phyloP scores from a whole-genome alignment of 2,888 invertebrate genomes.

The Eucriotettix oculatus region DNA sequence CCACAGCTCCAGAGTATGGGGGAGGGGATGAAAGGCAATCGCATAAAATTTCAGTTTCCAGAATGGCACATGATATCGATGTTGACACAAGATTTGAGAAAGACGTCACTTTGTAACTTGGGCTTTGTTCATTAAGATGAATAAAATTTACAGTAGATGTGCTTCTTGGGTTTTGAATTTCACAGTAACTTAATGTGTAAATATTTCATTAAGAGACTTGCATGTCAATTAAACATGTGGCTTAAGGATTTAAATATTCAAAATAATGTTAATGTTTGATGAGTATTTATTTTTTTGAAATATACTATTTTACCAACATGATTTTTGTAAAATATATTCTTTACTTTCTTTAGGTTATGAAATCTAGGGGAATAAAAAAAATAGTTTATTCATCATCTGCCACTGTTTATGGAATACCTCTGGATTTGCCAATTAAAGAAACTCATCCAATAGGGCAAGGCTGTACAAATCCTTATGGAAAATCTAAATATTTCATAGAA shows the following conservation, averaged over 20 bases:
- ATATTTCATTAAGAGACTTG: no score
- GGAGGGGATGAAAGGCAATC: no score
- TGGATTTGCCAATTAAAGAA: slow-evolving; percentile 71
- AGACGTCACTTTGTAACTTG: no score
- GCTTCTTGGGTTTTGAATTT: no score
- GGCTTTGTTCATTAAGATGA: no score
- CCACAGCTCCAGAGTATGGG: no score
- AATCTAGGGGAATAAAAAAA: slow-evolving; percentile 50
- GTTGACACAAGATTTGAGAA: no score
- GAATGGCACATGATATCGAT: no score
- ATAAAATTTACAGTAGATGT: no score
- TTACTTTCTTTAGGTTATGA: slow-evolving; percentile 47
- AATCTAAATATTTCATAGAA: slow-evolving; percentile 86
- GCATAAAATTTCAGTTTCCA: no score
- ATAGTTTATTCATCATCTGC: slow-evolving; percentile 82
- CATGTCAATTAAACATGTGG: no score
- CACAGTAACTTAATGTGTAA: no score
- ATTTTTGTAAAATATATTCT: not conserved
- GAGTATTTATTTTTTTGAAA: not conserved
- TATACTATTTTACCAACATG: not conserved
- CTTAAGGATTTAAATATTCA: not conserved
- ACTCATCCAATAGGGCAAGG: slow-evolving; percentile 63
- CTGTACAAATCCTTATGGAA: slow-evolving; percentile 85
- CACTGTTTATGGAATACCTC: slow-evolving; percentile 83
- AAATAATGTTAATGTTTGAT: not conserved